Evolutionary conservation across 1,140 invertebrate species (phyloP), one percentile per base, ranked within the genome.

Genomic region (Trichonephila clavata): DNA sequence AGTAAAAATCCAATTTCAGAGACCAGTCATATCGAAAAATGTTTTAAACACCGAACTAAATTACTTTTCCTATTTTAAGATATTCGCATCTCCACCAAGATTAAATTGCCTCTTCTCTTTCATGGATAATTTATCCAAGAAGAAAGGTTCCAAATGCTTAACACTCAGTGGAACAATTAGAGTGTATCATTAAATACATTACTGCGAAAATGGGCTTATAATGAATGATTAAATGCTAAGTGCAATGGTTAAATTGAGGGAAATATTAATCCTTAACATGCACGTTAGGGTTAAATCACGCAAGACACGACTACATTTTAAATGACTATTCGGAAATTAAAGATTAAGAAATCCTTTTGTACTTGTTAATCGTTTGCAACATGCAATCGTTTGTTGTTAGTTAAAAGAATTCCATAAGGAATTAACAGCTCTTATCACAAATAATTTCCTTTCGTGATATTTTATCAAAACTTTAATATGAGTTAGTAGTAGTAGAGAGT

Each of bases 221-320:
- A 81, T 81, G 77, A 81, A 81, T 50, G 77, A 81, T 43, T 50
- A 81, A 81, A 81, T 81, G 43, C 39, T 81, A 81, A 50, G 77
- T 43, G 77, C 32, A 32, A 32, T 43, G 77, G 43, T 27, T 81
- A 81, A 81, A 81, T 81, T 43, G 43, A 39, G 27, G 43, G 7
- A 39, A 81, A 21, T 43, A 27, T 81, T 81, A 81, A 81, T 81
- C 32, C 32, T 81, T 68, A 68, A 68, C 65, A 68, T 68, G 24
- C 65, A 68, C 65, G 65, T 14, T 68, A 68, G 10, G 20, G 8
- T n/a, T n/a, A 24, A 24, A 68, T 14, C 65, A 68, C 65, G 65
- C n/a, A 21, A 27, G 1, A 2, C 2, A 24, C n/a, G 27, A n/a
- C 21, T 27, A 68, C 24, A 68, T 68, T 68, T 68, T 68, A 68